Percentiles rank a stretch among this genome's conserved stretches.
Evolutionary conservation across 2,888 invertebrate species (phyloP).

Genomic region (Chymomyza caudatula): DNA sequence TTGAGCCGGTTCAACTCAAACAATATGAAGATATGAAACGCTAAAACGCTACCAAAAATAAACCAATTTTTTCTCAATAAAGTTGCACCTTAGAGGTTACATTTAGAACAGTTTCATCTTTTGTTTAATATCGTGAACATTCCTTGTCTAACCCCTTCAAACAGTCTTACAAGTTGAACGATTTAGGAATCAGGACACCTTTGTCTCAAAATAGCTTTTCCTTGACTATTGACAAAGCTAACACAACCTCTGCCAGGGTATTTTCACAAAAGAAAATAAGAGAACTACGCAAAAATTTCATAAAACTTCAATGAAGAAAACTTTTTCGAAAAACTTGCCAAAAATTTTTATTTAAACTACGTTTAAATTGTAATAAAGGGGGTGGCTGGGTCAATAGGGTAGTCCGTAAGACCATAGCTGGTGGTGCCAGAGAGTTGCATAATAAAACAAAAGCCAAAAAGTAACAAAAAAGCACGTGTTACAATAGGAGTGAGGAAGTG

Average conservation of each 20-base stretch:
- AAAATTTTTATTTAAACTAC: slow-evolving; percentile 66
- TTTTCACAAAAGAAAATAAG: slow-evolving; percentile 2
- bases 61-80: no score
- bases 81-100: no score
- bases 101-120: no score
- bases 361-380: slow-evolving; percentile 64
- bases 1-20: no score
- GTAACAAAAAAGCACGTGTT: slow-evolving; percentile 13
- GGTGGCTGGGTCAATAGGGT: not conserved
- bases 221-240: no score
- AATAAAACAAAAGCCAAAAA: slow-evolving; percentile 55
- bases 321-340: slow-evolving; percentile 38
- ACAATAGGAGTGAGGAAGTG: not conserved
- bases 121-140: no score
- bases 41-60: no score
- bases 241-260: not conserved
- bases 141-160: no score
- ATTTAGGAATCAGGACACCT: no score
- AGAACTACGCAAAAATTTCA: slow-evolving; percentile 39
- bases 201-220: no score
- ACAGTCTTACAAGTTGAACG: no score
- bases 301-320: slow-evolving; percentile 58
- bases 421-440: slow-evolving; percentile 20
- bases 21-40: no score
- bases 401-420: slow-evolving; percentile 6